These are phyloP conservation scores for Periophthalmodon schlosseri DNA, from an alignment of 2,113 vertebrate genomes.

Conservation along the genomic window DNA sequence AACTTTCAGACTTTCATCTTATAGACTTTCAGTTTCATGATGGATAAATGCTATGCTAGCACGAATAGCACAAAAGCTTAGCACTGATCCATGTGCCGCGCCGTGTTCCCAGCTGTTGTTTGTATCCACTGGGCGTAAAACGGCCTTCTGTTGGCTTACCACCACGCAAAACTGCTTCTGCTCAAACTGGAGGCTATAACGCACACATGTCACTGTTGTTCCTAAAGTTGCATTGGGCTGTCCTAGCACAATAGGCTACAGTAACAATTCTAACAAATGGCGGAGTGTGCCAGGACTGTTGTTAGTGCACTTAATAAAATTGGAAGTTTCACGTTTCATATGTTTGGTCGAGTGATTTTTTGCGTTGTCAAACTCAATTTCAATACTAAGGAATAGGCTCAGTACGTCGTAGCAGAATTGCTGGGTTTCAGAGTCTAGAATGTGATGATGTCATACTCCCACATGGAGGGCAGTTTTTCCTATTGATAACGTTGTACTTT, in stretches of 20 bases:
- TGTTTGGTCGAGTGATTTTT: too few relatives aligned
- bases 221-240: background rate
- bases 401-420: too few relatives aligned
- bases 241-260: background rate
- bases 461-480: too few relatives aligned
- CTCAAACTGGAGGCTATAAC: background rate
- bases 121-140: slow-evolving; percentile 3
- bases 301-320: too few relatives aligned
- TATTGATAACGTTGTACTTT: too few relatives aligned
- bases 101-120: slow-evolving; percentile 10
- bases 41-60: background rate
- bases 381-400: too few relatives aligned
- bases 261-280: background rate
- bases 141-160: background rate
- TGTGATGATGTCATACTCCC: too few relatives aligned
- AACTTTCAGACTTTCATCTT: background rate
- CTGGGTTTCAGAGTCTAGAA: too few relatives aligned
- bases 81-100: background rate
- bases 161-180: background rate
- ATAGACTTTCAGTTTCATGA: background rate
- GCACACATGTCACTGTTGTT: background rate
- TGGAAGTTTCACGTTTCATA: too few relatives aligned
- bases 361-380: too few relatives aligned
- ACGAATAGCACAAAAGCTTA: background rate
- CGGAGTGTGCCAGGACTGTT: too few relatives aligned